These are phyloP conservation scores for Rostratula benghalensis DNA, from an alignment of 2,113 vertebrate species.

Conservation along the genomic window DNA sequence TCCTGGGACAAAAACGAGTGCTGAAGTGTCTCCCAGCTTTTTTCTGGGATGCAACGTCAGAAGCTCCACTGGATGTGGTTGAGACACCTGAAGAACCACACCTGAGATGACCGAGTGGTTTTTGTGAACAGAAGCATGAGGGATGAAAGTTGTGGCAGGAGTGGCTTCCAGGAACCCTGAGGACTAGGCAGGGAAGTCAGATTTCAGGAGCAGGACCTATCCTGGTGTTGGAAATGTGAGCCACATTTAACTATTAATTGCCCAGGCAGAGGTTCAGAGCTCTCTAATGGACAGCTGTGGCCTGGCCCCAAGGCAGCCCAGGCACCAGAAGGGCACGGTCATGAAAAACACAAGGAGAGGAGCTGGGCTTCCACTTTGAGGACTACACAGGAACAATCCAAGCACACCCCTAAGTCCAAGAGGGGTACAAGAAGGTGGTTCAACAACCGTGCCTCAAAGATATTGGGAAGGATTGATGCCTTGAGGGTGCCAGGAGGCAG, in stretches of 20 bases:
- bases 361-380: background rate
- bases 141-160: background rate
- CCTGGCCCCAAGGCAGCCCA: background rate
- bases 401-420: background rate
- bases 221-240: background rate
- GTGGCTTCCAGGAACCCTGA: background rate
- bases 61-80: background rate
- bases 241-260: background rate
- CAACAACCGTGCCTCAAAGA: background rate
- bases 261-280: background rate
- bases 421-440: background rate
- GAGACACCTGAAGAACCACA: background rate
- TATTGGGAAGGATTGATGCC: background rate
- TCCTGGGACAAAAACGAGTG: background rate
- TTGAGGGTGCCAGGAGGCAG: background rate
- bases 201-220: background rate
- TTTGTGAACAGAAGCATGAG: background rate
- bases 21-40: background rate
- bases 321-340: background rate
- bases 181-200: background rate
- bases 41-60: background rate
- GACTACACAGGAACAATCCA: background rate
- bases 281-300: background rate
- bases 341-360: background rate
- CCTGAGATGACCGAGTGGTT: background rate